Evolutionary conservation across 1,140 invertebrate species (phyloP), one percentile per base, ranked within the genome.

Genomic region (Leptestheria dahalacensis): DNA sequence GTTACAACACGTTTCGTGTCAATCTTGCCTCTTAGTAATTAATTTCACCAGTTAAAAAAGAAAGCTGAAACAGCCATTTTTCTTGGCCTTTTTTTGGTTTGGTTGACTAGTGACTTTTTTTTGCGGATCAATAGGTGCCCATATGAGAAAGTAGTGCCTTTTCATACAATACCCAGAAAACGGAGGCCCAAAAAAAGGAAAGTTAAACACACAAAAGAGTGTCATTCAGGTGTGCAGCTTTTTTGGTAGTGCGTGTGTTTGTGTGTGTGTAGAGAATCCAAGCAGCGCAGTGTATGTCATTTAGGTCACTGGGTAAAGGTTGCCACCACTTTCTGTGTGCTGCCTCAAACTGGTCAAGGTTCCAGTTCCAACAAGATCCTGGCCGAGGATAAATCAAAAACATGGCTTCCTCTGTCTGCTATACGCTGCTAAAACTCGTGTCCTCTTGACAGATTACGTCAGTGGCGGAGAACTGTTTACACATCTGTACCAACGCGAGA

Each of bases 391-490:
- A 15, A 15, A 6, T 15, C 15, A 9, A 41, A 41, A 41, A 41
- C 33, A 41, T 41, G 33, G 15, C 6, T 41, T 20, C 12, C 12
- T 52, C 11, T 3, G 1, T 2, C 20, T 25, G 20, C 20, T 52
- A 2, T 25, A 15, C 25, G 1, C 50, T 23, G 20, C 18, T 9
- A 23, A 23, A 52, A 2, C 26, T 59, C 60, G 53, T 60, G 63
- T 67, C 65, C 66, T 67, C 62, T 65, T 76, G 73, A 21, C 76
- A 93, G 91, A 95, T 79, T 96, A 92, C 73, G 88, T 94, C 20
- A 85, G 84, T 67, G 91, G 91, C 51, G 91, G 91, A 1, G 91
- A 95, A 71, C 73, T 95, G 41, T 95, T 95, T 71, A 92, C 88
- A 0, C 91, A 94, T 75, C 73, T 95, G 24, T 93, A 90, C 75